Evolutionary conservation across 2,113 vertebrate species (phyloP).

Genomic region (Nibea albiflora): DNA sequence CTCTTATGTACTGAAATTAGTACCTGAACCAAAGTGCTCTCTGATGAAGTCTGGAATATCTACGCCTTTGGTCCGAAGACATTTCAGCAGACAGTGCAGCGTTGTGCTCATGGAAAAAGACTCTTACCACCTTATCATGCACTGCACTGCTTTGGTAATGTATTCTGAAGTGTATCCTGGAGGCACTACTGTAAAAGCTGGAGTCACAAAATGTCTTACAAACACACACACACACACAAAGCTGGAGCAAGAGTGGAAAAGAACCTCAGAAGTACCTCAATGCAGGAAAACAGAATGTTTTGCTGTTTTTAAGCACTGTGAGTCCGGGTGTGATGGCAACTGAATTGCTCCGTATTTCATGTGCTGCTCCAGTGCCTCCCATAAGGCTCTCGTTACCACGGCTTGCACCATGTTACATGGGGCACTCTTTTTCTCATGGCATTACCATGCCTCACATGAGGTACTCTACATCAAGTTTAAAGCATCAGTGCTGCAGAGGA

Average conservation of each 20-base stretch:
- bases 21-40: conserved; percentile 30
- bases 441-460: conserved; percentile 5
- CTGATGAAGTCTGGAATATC: conserved; percentile 9
- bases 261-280: conserved; percentile 2
- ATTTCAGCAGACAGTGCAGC: conserved; percentile 33
- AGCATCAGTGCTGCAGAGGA: conserved; percentile 4
- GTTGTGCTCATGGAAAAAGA: conserved; percentile 18
- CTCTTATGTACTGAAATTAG: conserved; percentile 14
- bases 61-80: conserved; percentile 26
- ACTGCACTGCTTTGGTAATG: conserved; percentile 24
- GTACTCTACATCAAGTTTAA: not conserved
- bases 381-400: conserved; percentile 31
- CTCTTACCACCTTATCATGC: conserved; percentile 43
- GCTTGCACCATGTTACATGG: conserved; percentile 44
- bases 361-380: conserved; percentile 34
- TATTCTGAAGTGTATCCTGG: conserved; percentile 43
- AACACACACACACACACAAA: conserved; percentile 21
- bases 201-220: conserved; percentile 39
- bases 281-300: conserved; percentile 20
- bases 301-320: conserved; percentile 1
- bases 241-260: conserved; percentile 19
- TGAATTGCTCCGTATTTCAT: conserved; percentile 57
- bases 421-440: not conserved
- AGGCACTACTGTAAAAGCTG: conserved; percentile 43
- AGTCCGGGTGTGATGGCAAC: conserved; percentile 20